These are phyloP conservation scores for Troilus luridus DNA, from an alignment of 2,888 invertebrate genomes.

Conservation along the genomic window DNA sequence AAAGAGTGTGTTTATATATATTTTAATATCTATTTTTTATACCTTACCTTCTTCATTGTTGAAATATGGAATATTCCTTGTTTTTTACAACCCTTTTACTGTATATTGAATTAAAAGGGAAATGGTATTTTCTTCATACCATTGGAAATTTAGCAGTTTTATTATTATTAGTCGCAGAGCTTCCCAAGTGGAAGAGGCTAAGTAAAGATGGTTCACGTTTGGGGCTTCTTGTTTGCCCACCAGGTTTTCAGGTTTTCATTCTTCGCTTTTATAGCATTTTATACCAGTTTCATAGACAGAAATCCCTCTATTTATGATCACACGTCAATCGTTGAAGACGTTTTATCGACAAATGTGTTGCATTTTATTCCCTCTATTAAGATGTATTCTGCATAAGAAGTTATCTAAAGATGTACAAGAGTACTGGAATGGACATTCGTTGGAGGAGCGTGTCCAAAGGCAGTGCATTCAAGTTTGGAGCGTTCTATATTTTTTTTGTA, in stretches of 20 bases:
- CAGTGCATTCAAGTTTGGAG: not conserved
- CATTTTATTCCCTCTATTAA: not conserved
- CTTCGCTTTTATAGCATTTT: too few relatives aligned
- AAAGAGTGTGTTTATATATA: too few relatives aligned
- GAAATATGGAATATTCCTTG: not conserved
- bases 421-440: not conserved
- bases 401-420: not conserved
- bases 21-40: not conserved
- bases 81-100: not conserved
- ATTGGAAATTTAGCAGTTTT: too few relatives aligned
- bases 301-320: too few relatives aligned
- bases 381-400: not conserved
- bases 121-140: too few relatives aligned
- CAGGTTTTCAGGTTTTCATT: too few relatives aligned
- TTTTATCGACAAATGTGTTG: not conserved
- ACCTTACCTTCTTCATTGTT: not conserved
- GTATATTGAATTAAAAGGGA: not conserved
- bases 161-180: too few relatives aligned
- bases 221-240: too few relatives aligned
- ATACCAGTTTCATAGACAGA: too few relatives aligned
- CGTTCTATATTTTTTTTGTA: conserved; percentile 28
- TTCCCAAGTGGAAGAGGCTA: too few relatives aligned
- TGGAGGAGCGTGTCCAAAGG: not conserved
- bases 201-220: too few relatives aligned
- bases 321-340: not conserved